phyloP scores from a whole-genome alignment of 2,797 vertebrate species.

The Lepilemur ruficaudatus region DNA sequence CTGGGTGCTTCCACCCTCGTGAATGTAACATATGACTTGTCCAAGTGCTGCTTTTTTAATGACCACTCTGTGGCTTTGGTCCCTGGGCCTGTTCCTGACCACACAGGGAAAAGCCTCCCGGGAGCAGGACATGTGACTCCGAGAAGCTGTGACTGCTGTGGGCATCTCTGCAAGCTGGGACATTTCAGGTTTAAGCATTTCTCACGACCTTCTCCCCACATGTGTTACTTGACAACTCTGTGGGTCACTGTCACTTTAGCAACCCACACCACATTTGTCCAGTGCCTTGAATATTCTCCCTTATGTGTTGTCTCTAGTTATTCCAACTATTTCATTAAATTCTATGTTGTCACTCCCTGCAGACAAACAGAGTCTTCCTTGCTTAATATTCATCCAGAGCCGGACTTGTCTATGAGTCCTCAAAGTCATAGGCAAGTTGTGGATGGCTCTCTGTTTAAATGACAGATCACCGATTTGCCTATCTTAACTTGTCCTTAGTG shows the following conservation, averaged over 20 bases:
- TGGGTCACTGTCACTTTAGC: not conserved
- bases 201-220: not conserved
- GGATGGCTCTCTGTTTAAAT: rapidly evolving
- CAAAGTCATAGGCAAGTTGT: rapidly evolving
- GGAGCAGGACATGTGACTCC: not conserved
- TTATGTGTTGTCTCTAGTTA: not conserved
- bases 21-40: no score
- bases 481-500: not conserved
- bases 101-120: not conserved
- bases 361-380: not conserved
- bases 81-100: not conserved
- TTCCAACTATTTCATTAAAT: not conserved
- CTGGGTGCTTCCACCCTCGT: no score
- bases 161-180: not conserved
- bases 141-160: not conserved
- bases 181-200: not conserved
- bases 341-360: not conserved
- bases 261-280: not conserved
- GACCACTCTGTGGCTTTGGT: no score
- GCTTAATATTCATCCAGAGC: not conserved
- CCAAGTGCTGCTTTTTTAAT: not conserved
- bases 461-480: not conserved
- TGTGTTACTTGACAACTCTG: not conserved
- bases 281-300: no score
- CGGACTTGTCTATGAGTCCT: not conserved